These are phyloP conservation scores for Sesamia inferens DNA, from an alignment of 2,888 invertebrate species.

Conservation along the genomic window DNA sequence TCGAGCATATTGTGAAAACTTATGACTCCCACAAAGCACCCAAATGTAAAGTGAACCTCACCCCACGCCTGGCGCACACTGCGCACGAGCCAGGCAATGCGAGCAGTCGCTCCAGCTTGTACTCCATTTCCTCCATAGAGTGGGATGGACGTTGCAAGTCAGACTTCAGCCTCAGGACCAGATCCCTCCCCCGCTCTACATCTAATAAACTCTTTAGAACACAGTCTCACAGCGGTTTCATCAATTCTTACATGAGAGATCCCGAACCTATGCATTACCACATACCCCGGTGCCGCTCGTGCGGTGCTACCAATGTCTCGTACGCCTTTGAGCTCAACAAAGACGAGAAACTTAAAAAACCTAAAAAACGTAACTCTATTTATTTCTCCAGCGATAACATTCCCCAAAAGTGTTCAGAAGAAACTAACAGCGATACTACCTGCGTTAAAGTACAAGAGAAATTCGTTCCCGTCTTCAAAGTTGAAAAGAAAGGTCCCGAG, in stretches of 20 bases:
- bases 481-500: constrained; percentile 71
- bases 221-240: constrained; percentile 83
- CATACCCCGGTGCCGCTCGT: constrained; percentile 80
- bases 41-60: constrained; percentile 82
- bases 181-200: constrained; percentile 76
- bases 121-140: constrained; percentile 83
- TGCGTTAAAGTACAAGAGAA: constrained; percentile 75
- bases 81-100: constrained; percentile 64
- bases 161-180: constrained; percentile 73
- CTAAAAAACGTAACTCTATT: constrained; percentile 58
- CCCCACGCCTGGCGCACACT: constrained; percentile 66
- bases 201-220: constrained; percentile 77
- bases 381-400: constrained; percentile 81
- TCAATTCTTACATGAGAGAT: constrained; percentile 80
- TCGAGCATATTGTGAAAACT: constrained; percentile 75
- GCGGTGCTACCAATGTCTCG: constrained; percentile 73
- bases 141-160: constrained; percentile 79
- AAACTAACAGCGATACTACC: constrained; percentile 51
- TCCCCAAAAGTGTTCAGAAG: constrained; percentile 73
- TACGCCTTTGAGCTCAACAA: constrained; percentile 73
- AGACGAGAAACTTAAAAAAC: constrained; percentile 60
- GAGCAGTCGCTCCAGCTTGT: constrained; percentile 80
- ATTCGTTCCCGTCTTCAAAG: constrained; percentile 74
- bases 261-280: constrained; percentile 85
- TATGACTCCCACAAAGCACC: constrained; percentile 75